These are phyloP conservation scores for Seladonia tumulorum DNA, from an alignment of 2,888 invertebrate genomes.

Conservation along the genomic window DNA sequence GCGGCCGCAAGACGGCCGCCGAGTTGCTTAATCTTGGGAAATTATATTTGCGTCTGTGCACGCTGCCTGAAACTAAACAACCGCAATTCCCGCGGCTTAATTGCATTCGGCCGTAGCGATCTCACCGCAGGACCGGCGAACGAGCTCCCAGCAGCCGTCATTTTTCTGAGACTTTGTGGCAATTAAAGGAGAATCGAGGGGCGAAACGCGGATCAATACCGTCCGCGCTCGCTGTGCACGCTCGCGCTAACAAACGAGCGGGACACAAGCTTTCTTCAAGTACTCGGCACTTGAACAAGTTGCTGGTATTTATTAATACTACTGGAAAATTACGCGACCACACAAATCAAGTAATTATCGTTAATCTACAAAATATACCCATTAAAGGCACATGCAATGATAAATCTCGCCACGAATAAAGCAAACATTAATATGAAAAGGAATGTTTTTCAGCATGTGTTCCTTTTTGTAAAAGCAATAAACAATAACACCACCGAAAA, in stretches of 20 bases:
- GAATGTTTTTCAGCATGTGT: too few relatives aligned
- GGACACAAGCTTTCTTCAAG: not conserved
- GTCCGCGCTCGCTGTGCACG: not conserved
- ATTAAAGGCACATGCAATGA: not conserved
- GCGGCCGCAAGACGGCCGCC: constrained; percentile 22
- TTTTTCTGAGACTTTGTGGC: constrained; percentile 7
- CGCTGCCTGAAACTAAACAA: constrained; percentile 32
- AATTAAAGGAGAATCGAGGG: not conserved
- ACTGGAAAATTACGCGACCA: not conserved
- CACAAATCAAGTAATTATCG: not conserved
- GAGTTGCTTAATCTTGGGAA: constrained; percentile 40
- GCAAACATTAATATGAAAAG: too few relatives aligned
- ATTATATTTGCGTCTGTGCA: constrained; percentile 51
- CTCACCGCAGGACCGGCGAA: not conserved
- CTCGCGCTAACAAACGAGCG: not conserved
- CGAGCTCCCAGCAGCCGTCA: not conserved
- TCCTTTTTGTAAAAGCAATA: too few relatives aligned
- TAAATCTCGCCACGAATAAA: too few relatives aligned
- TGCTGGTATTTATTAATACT: not conserved
- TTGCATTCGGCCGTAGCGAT: constrained; percentile 26
- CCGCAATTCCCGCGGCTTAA: constrained; percentile 29
- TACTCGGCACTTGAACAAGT: not conserved
- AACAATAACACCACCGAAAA: too few relatives aligned
- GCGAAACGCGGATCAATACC: not conserved
- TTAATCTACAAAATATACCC: not conserved